Conservation (phyloP, 2,113 vertebrate genomes). For the Elgaria multicarinata region DNA sequence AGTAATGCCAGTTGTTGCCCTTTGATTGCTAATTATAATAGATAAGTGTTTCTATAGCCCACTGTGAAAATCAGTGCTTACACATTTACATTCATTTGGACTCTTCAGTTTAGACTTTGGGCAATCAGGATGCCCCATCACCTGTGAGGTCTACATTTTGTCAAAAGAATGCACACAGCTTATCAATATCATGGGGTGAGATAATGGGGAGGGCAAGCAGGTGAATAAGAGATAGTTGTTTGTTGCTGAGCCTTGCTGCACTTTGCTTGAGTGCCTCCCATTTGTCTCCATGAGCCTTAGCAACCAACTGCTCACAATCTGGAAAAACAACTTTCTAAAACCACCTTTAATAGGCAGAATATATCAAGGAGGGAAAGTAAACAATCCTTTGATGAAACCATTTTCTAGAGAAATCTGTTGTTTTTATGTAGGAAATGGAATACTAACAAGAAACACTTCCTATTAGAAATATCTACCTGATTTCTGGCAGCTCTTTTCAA, state of each 20-base stretch:
- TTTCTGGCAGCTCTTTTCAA: not conserved
- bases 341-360: not conserved
- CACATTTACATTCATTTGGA: not conserved
- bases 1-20: not conserved
- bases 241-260: conserved; percentile 29
- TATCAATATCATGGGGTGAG: conserved; percentile 10
- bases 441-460: not conserved
- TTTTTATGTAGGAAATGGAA: not conserved
- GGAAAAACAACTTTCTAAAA: not conserved
- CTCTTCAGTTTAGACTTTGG: fast-evolving
- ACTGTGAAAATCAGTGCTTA: not conserved
- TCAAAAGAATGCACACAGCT: conserved; percentile 33
- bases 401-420: not conserved
- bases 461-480: not conserved
- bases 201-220: conserved; percentile 15
- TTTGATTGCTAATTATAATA: fast-evolving
- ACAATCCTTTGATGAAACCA: not conserved
- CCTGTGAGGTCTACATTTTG: conserved; percentile 14
- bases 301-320: not conserved
- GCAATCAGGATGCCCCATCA: not conserved
- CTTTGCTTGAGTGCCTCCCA: not conserved
- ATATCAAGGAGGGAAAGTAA: conserved; percentile 5
- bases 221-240: conserved; percentile 20
- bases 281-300: not conserved
- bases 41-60: fast-evolving